Percentiles rank a stretch among this genome's conserved stretches.
Evolutionary conservation across 30 jellyfish, hydroid and myxozoan genomes (phyloP).

Genomic region (Haliclystus octoradiatus): DNA sequence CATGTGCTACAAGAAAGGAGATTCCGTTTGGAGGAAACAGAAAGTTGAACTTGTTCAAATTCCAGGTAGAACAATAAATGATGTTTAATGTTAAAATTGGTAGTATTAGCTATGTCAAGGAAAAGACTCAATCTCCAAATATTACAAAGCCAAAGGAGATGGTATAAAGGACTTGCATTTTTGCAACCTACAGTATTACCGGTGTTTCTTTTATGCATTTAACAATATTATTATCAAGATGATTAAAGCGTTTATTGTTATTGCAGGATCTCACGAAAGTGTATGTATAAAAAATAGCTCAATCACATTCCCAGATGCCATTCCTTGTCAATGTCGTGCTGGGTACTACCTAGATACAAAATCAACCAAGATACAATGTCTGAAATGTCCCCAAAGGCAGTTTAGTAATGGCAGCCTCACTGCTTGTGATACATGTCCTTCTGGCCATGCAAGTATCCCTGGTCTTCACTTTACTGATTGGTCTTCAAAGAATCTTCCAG

Average conservation of each 20-base stretch:
- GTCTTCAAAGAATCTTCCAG: slow-evolving; percentile 47
- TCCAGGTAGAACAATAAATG: background rate
- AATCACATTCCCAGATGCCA: background rate
- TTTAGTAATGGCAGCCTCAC: slow-evolving; percentile 6
- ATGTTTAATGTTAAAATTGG: too few relatives aligned
- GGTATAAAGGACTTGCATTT: too few relatives aligned
- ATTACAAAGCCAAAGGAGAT: too few relatives aligned
- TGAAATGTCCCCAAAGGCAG: slow-evolving; percentile 25
- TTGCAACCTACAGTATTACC: too few relatives aligned
- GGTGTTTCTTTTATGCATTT: too few relatives aligned
- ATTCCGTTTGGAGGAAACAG: slow-evolving; percentile 27
- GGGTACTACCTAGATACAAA: slow-evolving; percentile 33
- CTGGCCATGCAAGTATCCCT: slow-evolving; percentile 83
- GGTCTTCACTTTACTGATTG: slow-evolving; percentile 43
- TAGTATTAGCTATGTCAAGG: too few relatives aligned
- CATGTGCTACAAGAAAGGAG: slow-evolving; percentile 31
- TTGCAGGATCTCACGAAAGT: too few relatives aligned
- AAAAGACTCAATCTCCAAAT: too few relatives aligned
- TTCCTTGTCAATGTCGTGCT: slow-evolving; percentile 54
- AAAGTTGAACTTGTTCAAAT: background rate
- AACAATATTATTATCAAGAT: too few relatives aligned
- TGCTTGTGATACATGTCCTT: slow-evolving; percentile 41
- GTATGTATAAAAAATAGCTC: too few relatives aligned
- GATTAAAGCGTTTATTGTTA: too few relatives aligned
- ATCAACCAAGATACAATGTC: slow-evolving; percentile 12